These are phyloP conservation scores for Gnathonemus echidnorhynchus DNA, from an alignment of 2,113 vertebrate species.

Conservation along the genomic window DNA sequence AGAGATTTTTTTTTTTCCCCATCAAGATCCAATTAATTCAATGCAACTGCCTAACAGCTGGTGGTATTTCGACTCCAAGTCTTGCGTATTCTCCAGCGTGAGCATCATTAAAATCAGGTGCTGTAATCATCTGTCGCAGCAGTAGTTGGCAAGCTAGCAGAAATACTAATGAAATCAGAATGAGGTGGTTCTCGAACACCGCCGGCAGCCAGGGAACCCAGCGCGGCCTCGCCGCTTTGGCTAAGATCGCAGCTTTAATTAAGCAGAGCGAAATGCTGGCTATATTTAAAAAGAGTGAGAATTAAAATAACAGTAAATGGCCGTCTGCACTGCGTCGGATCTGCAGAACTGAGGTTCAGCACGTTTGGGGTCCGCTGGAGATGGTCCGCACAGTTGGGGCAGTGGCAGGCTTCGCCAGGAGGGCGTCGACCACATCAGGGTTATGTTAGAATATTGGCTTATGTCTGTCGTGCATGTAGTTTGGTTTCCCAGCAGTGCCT, in stretches of 20 bases:
- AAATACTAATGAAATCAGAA: constrained; percentile 66
- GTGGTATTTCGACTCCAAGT: constrained; percentile 75
- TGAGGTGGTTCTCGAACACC: constrained; percentile 54
- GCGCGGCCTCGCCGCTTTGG: constrained; percentile 65
- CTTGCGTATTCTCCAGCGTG: constrained; percentile 66
- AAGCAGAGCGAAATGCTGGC: constrained; percentile 49
- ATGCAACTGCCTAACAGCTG: constrained; percentile 70
- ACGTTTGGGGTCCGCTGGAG: not conserved
- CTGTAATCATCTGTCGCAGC: constrained; percentile 67
- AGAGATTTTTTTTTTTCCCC: constrained; percentile 44
- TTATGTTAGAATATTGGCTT: not conserved
- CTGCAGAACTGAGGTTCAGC: not conserved
- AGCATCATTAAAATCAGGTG: constrained; percentile 76
- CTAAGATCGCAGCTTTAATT: constrained; percentile 71
- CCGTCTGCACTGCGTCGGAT: not conserved
- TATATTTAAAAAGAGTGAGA: constrained; percentile 1
- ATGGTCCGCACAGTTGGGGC: not conserved
- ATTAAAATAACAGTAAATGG: not conserved
- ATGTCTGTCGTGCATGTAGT: not conserved
- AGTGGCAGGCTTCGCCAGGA: not conserved
- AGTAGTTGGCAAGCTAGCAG: constrained; percentile 66
- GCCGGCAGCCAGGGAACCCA: constrained; percentile 60
- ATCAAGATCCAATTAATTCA: constrained; percentile 73
- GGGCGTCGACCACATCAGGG: not conserved
- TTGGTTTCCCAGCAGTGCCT: not conserved